Evolutionary conservation across 2,888 invertebrate genomes (phyloP), one percentile per base, ranked within the genome.

Genomic region (Tinea trinotella): DNA sequence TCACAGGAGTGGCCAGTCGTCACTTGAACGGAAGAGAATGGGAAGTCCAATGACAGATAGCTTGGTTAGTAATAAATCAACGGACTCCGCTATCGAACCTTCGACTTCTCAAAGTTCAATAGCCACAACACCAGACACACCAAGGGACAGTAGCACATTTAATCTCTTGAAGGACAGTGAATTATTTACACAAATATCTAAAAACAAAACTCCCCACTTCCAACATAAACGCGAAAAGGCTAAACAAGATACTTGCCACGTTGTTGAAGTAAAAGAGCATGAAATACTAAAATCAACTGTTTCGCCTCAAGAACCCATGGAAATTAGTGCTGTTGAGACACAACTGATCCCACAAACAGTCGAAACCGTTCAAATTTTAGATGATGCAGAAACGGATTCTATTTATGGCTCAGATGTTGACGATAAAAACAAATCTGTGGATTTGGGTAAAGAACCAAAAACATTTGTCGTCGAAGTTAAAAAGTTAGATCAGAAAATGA

Each of bases 231-330:
- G 58, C 46, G 64, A 60, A 35, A 57, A 62, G 22, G 57, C 60
- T 4, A 63, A 60, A 48, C 56, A 61, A 9, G 68, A 74, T 53
- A 57, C 84, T 4, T 88, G 88, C 53, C 89, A 88, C 60, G 83
- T 92, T 59, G 93, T 93, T 10, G 92, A 90, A 64, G 88, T 93
- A 0, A 90, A 87, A 59, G 91, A 90, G 64, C 89, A 87, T 64
- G 92, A 93, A 70, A 90, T 93, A 52, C 74, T 90, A 1, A 90
- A 91, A 66, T 88, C 90, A 12, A 87, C 89, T 56, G 90, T 92
- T 18, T 67, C 65, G 54, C 68, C 74, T 12, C 62, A 65, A n/a
- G 75, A 76, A 52, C 70, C 74, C 10, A 62, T 66, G 63, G 87
- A 87, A 60, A 74, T 87, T 15, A 76, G 85, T 56, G 75, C 84